A percentile compares a stretch with the other conserved stretches of the same genome.
Conservation (phyloP, 2,797 vertebrate species). For the Fistularia commersonii region DNA sequence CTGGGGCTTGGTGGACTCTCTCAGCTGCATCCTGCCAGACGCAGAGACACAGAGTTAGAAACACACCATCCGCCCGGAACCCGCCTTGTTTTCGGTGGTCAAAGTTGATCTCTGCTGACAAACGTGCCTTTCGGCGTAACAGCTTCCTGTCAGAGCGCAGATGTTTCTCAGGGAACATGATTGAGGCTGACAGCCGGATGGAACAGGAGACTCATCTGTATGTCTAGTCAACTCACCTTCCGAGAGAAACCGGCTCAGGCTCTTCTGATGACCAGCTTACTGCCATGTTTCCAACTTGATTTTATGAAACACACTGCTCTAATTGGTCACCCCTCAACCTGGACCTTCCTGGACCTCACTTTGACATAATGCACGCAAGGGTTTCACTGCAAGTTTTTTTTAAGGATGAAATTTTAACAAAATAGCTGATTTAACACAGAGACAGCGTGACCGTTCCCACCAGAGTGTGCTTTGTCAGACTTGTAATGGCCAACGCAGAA, state of each 20-base stretch:
- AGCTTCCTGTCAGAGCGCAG: constrained; percentile 12
- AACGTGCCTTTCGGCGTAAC: constrained; percentile 18
- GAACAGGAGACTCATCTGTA: no score
- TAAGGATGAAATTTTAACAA: neutral
- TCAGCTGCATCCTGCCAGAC: constrained; percentile 79
- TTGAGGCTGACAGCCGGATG: no score
- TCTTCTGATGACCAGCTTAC: no score
- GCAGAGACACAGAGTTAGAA: constrained; percentile 4
- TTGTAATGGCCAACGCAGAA: constrained; percentile 8
- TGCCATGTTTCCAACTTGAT: no score
- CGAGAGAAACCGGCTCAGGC: no score
- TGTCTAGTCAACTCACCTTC: no score
- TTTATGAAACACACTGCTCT: no score
- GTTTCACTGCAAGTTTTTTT: no score
- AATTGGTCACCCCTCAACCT: no score
- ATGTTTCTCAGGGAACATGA: no score
- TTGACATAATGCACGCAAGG: no score
- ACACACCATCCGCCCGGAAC: neutral
- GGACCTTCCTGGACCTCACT: no score
- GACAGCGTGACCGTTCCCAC: neutral
- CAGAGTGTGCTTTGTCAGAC: neutral
- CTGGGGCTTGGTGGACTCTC: constrained; percentile 85
- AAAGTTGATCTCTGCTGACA: constrained; percentile 32
- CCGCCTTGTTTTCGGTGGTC: constrained; percentile 7
- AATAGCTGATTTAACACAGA: neutral